Conservation (phyloP, 2,888 invertebrate species). For the Conomelus anceps region DNA sequence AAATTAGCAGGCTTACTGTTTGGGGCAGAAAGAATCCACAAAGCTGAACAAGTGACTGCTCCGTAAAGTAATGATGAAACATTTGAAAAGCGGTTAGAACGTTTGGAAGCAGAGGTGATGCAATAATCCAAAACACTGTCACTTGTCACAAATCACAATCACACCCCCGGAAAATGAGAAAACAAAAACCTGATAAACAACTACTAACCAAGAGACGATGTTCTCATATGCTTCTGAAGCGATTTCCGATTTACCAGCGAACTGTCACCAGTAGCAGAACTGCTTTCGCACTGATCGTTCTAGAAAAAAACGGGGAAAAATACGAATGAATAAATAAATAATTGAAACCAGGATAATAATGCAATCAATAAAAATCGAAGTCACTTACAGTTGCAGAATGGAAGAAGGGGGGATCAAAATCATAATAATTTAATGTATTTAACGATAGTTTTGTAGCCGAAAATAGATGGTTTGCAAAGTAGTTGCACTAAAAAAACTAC, state of each 20-base stretch:
- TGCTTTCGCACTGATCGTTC: background rate
- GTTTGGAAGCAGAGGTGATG: background rate
- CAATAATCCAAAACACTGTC: background rate
- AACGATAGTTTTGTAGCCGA: background rate
- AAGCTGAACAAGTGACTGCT: no score
- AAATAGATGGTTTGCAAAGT: background rate
- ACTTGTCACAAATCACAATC: background rate
- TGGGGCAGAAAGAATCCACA: background rate
- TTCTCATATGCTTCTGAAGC: background rate
- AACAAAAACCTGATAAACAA: background rate
- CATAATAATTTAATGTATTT: background rate
- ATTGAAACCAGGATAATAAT: background rate
- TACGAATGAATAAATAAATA: background rate
- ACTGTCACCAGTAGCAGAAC: background rate
- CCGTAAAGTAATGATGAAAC: background rate
- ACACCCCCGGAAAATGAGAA: background rate
- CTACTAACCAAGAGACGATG: background rate
- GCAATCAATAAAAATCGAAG: background rate
- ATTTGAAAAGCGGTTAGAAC: background rate
- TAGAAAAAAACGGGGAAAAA: background rate
- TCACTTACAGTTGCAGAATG: background rate
- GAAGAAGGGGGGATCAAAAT: background rate
- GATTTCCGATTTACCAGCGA: background rate
- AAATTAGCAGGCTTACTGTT: background rate
- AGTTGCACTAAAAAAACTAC: background rate